Conservation (phyloP, 2,113 vertebrate species). For the Periophthalmus modestus region DNA sequence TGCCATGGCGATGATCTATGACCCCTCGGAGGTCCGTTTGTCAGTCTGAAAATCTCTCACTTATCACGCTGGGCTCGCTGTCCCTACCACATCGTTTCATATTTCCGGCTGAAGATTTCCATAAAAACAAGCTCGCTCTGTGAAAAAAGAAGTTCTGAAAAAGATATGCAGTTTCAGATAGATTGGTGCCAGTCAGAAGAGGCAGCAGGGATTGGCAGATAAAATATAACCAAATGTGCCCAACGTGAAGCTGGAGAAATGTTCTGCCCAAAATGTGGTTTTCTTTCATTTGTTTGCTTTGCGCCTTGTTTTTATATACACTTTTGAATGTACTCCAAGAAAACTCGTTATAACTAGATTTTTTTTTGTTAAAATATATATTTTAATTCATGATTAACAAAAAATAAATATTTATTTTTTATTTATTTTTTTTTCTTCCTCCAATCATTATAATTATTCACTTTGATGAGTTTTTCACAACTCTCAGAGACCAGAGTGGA, state of each 20-base stretch:
- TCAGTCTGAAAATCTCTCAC: conserved; percentile 5
- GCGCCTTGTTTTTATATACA: not conserved
- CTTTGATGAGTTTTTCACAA: no score
- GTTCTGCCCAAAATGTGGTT: not conserved
- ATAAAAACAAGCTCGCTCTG: not conserved
- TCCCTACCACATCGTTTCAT: not conserved
- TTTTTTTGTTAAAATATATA: no score
- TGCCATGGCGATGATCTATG: conserved; percentile 1
- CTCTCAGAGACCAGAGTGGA: no score
- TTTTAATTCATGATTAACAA: no score
- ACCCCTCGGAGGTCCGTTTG: conserved; percentile 9
- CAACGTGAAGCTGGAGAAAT: not conserved
- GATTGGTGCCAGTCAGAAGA: not conserved
- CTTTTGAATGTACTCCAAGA: not conserved
- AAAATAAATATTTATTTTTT: no score
- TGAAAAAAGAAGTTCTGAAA: not conserved
- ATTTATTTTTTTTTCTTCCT: no score
- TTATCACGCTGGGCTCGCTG: not conserved
- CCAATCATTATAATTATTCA: no score
- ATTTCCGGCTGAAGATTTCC: conserved; percentile 3
- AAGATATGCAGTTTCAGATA: not conserved
- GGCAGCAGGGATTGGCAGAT: not conserved
- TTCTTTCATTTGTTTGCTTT: not conserved
- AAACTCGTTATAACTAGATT: no score
- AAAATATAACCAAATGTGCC: not conserved